Evolutionary conservation across 2,113 vertebrate genomes (phyloP).

Genomic region (Lamprologus ornatipinnis): DNA sequence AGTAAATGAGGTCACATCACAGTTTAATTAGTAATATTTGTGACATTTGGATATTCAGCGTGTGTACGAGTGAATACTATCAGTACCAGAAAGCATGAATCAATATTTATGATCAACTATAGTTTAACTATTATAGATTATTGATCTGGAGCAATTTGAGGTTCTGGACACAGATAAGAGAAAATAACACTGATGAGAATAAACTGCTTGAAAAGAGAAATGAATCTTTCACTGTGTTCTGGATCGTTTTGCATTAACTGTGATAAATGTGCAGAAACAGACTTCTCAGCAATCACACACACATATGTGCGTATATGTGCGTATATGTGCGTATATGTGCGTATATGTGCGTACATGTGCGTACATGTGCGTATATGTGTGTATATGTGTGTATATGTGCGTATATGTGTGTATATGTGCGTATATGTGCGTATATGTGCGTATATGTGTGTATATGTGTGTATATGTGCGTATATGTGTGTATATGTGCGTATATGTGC

Average conservation of each 20-base stretch:
- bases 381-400: not conserved
- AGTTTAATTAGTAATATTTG: not conserved
- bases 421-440: too few species aligned
- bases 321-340: too few species aligned
- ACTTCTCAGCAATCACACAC: not conserved
- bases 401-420: too few species aligned
- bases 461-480: too few species aligned
- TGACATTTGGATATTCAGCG: not conserved
- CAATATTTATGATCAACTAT: not conserved
- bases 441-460: not conserved
- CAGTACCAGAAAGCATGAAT: not conserved
- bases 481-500: too few species aligned
- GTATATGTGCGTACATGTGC: too few species aligned
- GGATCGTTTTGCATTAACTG: not conserved
- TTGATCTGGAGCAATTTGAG: accelerated
- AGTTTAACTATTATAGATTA: accelerated
- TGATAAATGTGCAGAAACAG: not conserved
- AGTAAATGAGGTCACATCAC: not conserved
- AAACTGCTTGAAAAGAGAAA: not conserved
- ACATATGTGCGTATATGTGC: too few species aligned
- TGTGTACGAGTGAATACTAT: not conserved
- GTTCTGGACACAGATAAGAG: not conserved
- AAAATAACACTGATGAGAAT: not conserved
- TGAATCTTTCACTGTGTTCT: accelerated
- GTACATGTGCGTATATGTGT: too few species aligned